phyloP scores from a whole-genome alignment of 2,797 vertebrate genomes.

The Sebastes trivittatus region DNA sequence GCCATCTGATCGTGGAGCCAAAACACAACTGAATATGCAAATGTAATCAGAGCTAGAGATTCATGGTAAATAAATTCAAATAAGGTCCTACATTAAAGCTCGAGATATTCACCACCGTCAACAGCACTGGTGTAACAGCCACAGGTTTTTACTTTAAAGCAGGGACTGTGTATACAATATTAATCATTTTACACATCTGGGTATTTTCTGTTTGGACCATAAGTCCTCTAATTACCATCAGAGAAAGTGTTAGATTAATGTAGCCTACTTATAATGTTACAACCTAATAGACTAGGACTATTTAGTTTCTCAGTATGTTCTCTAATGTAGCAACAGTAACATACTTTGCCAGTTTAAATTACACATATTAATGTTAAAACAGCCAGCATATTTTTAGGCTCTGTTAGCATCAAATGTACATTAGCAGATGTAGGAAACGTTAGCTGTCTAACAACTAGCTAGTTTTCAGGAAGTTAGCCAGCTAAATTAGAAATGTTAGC shows the following conservation, averaged over 20 bases:
- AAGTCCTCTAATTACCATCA: constrained; percentile 11
- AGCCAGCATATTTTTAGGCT: not conserved
- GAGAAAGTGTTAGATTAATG: not conserved
- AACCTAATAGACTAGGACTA: not conserved
- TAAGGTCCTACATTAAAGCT: constrained; percentile 44
- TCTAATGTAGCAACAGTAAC: not conserved
- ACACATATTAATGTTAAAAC: not conserved
- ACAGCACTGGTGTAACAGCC: constrained; percentile 23
- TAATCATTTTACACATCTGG: constrained; percentile 11
- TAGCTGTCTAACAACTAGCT: not conserved
- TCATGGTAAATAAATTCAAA: constrained; percentile 62
- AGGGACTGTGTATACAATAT: constrained; percentile 21
- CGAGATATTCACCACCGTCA: constrained; percentile 14
- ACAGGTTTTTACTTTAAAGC: constrained; percentile 33
- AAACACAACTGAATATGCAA: constrained; percentile 68
- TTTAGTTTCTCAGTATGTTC: not conserved
- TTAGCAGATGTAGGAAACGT: not conserved
- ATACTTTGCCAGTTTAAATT: not conserved
- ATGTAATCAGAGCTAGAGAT: constrained; percentile 64
- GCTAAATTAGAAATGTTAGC: no score
- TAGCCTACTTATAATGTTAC: not conserved
- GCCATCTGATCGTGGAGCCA: constrained; percentile 70
- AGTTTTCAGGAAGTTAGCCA: no score
- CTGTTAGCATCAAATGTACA: not conserved
- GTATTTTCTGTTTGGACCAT: constrained; percentile 10